Base-by-base conservation (phyloP, 2,888 invertebrate genomes). In the Drosophila cyrtoloma region DNA sequence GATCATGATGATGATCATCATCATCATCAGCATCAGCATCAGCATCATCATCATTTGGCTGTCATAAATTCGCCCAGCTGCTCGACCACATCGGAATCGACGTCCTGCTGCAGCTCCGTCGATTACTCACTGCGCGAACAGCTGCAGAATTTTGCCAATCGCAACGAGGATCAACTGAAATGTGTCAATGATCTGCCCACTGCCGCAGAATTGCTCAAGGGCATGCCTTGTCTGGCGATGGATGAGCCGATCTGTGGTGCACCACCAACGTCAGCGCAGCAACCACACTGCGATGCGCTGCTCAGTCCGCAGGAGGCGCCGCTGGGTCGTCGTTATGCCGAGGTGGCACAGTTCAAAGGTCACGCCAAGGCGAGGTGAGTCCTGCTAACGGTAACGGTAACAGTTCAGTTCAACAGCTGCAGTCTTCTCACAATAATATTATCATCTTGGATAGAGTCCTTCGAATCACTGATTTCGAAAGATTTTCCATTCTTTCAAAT, bases 221-320 rank as follows among this genome's bases (percentile, higher is more conserved):
- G 70, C 35, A 79, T 81, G 61, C 64, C 63, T n/a, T 9, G 16
- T 5, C 55, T 84, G 65, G 80, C 84, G 44, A 58, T 91, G 56
- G 75, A 78, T 7, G 69, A 82, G 71, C 33, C 60, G 33, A 39
- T 75, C 57, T 37, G 76, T 63, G 16, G 50, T 67, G 33, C 19
- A 7, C 1, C 53, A 16, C 26, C 47, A 4, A 16, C 26, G 16
- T 16, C 47, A 26, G 7, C 16, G 22, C 39, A 28, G 3, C 28
- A 30, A 71, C 72, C 81, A 12, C 71, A 78, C 19, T 91, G 90
- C 55, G 93, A 93, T 83, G 87, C 92, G 3, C 75, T 93, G 68
- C 81, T 94, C 53, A 94, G 93, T 86, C 93, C 94, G 14, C 93
- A 93, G 81, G 93, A 94, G 81, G 93, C 82, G 75, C 93, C 94